Conservation (phyloP, 2,888 invertebrate genomes). For the Formica aserva region DNA sequence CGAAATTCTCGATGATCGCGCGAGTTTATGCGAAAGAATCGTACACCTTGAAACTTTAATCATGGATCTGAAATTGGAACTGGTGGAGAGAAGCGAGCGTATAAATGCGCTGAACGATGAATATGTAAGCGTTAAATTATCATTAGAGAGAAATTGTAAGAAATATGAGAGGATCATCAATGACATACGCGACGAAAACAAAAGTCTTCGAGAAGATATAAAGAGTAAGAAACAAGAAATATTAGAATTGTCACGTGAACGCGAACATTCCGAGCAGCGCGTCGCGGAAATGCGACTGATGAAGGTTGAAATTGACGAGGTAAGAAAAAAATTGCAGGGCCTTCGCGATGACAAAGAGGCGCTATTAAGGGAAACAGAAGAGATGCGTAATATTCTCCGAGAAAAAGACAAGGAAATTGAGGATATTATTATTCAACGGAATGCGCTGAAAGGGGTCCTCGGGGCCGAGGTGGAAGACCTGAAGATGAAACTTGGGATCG, state of each 20-base stretch:
- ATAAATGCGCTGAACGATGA: constrained; percentile 57
- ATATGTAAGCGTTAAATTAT: constrained; percentile 50
- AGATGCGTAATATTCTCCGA: constrained; percentile 54
- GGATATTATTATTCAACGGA: constrained; percentile 56
- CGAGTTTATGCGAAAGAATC: constrained; percentile 61
- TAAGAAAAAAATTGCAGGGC: constrained; percentile 51
- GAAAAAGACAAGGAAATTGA: constrained; percentile 64
- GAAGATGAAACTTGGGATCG: constrained; percentile 34
- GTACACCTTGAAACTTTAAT: constrained; percentile 68
- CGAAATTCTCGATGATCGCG: constrained; percentile 65
- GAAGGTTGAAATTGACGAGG: constrained; percentile 55
- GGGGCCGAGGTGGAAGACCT: constrained; percentile 34
- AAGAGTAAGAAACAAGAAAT: constrained; percentile 52
- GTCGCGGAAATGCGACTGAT: constrained; percentile 58
- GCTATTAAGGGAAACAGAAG: constrained; percentile 59
- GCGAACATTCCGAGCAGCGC: constrained; percentile 48
- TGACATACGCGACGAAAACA: constrained; percentile 48
- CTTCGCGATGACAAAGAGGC: constrained; percentile 58
- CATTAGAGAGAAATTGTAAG: constrained; percentile 52
- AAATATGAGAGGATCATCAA: constrained; percentile 55
- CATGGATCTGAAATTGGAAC: constrained; percentile 54
- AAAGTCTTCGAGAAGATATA: constrained; percentile 42
- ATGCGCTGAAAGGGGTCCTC: constrained; percentile 14
- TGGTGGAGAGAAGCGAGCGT: constrained; percentile 55
- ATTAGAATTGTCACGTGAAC: constrained; percentile 52